Percentiles rank a stretch among this genome's conserved stretches.
Evolutionary conservation across 2,888 invertebrate genomes (phyloP).

Genomic region (Lithophane socia): DNA sequence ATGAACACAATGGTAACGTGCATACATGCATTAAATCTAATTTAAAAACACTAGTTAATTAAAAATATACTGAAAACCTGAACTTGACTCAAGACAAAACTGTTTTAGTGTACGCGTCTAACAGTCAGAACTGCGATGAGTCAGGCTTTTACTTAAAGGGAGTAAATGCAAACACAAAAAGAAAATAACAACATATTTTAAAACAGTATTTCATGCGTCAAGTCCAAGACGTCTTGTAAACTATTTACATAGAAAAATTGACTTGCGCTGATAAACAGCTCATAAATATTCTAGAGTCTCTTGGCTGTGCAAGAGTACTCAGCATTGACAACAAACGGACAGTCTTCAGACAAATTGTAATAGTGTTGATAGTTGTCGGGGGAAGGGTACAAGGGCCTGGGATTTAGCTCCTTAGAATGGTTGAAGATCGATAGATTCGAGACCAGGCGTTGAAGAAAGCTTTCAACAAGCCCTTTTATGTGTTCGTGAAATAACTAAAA

Average conservation of each 20-base stretch:
- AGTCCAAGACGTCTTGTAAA: slow-evolving; percentile 9
- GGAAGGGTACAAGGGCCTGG: slow-evolving; percentile 25
- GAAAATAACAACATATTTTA: slow-evolving; percentile 22
- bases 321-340: slow-evolving; percentile 50
- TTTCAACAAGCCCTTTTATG: slow-evolving; percentile 48
- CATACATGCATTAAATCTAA: neutral
- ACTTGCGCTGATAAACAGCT: slow-evolving; percentile 45
- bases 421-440: slow-evolving; percentile 59
- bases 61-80: neutral
- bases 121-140: neutral
- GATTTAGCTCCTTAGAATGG: slow-evolving; percentile 38
- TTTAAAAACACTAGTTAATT: too few species aligned
- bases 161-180: slow-evolving; percentile 19
- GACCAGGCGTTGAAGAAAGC: slow-evolving; percentile 42
- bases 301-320: slow-evolving; percentile 22
- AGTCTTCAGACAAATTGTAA: slow-evolving; percentile 37
- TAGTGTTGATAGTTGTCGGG: slow-evolving; percentile 44
- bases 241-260: slow-evolving; percentile 50
- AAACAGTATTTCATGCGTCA: slow-evolving; percentile 26
- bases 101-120: neutral
- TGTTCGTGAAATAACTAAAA: slow-evolving; percentile 39
- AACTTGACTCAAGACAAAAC: neutral
- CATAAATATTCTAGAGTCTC: slow-evolving; percentile 57
- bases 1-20: neutral
- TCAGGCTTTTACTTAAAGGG: neutral